Conservation (phyloP, 2,113 vertebrate genomes). For the Cyprinodon tularosa region DNA sequence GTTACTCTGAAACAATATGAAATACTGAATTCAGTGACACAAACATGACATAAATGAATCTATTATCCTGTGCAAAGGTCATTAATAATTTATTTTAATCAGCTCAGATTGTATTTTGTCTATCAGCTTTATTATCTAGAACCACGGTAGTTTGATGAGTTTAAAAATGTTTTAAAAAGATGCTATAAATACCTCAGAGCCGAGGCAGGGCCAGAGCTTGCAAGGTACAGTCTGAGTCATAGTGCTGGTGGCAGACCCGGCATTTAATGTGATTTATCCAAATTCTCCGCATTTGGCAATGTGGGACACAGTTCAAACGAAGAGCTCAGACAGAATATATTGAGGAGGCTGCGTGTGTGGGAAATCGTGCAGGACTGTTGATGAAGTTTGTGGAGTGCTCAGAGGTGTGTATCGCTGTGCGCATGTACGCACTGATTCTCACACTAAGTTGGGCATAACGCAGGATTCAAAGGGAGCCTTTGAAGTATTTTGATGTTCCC, state of each 20-base stretch:
- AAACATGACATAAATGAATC: constrained; percentile 9
- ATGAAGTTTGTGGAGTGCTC: constrained; percentile 61
- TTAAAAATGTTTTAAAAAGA: constrained; percentile 1
- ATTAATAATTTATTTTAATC: not conserved
- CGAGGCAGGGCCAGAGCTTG: constrained; percentile 48
- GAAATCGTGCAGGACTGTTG: constrained; percentile 48
- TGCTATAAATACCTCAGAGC: constrained; percentile 36
- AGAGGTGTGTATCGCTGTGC: constrained; percentile 8
- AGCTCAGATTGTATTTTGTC: not conserved
- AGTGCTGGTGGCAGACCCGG: constrained; percentile 68
- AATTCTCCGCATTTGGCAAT: constrained; percentile 76
- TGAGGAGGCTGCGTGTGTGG: constrained; percentile 21
- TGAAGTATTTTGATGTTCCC: constrained; percentile 83
- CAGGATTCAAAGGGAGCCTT: constrained; percentile 79
- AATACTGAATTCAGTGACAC: constrained; percentile 44
- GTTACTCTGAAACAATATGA: constrained; percentile 48
- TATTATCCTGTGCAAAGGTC: not conserved
- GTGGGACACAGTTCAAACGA: constrained; percentile 79
- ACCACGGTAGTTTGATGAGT: not conserved
- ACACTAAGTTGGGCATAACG: constrained; percentile 74
- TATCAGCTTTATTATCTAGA: constrained; percentile 2
- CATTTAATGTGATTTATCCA: constrained; percentile 75
- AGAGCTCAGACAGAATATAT: constrained; percentile 78
- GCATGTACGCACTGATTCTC: constrained; percentile 30
- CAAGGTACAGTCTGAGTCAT: constrained; percentile 69